phyloP scores from a whole-genome alignment of 2,797 vertebrate species.

The Telmatherina bonti region DNA sequence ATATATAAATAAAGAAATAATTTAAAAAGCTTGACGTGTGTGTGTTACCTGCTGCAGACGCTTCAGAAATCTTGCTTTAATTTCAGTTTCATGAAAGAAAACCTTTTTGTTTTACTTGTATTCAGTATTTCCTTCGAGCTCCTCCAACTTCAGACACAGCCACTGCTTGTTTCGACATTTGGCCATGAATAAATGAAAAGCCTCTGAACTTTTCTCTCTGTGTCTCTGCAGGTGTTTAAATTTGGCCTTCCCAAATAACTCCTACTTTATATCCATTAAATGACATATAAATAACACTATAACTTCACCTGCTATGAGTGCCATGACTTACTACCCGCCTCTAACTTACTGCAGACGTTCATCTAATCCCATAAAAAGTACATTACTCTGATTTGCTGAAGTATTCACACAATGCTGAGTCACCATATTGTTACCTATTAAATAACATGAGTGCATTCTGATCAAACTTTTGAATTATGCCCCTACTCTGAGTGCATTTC shows the following conservation, averaged over 20 bases:
- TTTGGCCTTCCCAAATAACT: not conserved
- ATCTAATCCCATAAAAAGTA: not conserved
- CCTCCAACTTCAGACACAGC: too few species aligned
- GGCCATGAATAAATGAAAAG: not conserved
- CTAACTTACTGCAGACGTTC: not conserved
- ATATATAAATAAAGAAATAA: constrained; percentile 89
- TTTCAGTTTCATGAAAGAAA: too few species aligned
- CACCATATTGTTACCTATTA: not conserved
- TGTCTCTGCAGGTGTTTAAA: not conserved
- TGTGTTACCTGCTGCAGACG: not conserved
- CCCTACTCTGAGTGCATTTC: not conserved
- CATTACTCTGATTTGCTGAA: not conserved
- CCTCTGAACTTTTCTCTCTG: not conserved
- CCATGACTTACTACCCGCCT: not conserved
- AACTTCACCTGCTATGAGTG: too few species aligned
- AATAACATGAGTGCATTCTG: not conserved
- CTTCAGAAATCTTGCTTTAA: too few species aligned
- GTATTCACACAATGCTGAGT: not conserved
- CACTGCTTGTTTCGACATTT: not conserved
- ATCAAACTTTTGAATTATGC: not conserved
- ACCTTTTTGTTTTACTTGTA: too few species aligned
- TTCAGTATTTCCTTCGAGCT: too few species aligned
- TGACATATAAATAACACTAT: not conserved
- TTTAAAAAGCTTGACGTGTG: constrained; percentile 73
- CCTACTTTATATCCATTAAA: not conserved